Evolutionary conservation across 1,140 invertebrate species (phyloP), one percentile per base, ranked within the genome.

Genomic region (Aphelenchoides besseyi): DNA sequence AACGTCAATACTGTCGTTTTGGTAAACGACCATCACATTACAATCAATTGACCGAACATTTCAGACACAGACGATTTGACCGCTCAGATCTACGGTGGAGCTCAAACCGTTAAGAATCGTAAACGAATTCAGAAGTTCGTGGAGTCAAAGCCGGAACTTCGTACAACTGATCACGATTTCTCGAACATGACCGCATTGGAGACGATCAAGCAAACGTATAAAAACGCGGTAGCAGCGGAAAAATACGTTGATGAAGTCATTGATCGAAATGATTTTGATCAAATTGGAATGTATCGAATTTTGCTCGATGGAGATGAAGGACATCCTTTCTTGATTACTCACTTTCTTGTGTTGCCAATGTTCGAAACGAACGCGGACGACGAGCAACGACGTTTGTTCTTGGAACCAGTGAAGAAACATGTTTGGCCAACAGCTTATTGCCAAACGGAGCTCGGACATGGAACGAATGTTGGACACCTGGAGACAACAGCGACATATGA

Each of bases 401-500:
- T 96, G 52, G 88, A 89, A 16, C 89, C 89, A 81, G 91, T 92
- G 12, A 91, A 91, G 88, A 89, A 89, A 73, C 90, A 90, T 67
- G 89, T 90, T 78, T 92, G 96, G 73, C 90, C 96, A 80, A 92
- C 93, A 66, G 94, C 92, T 29, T 95, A 95, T 86, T 93, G 92
- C 64, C 94, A 95, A 16, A 62, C 55, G 0, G 64, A 68, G 72
- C 37, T 78, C n/a, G 32, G 32, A 2, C 63, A 66, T 30, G 63
- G 63, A 29, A 66, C 93, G 2, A 94, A 94, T 84, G 88, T 96
- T 61, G 88, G 92, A 80, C 92, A 93, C 0, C 84, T 96, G 54
- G 93, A 95, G 88, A 95, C 93, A 0, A 92, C 90, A 0, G 91
- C 93, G 0, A 92, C 91, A 3, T 95, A 94, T 84, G 93, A 96